phyloP scores from a whole-genome alignment of 2,797 vertebrate species.

The Arnoldichthys spilopterus region DNA sequence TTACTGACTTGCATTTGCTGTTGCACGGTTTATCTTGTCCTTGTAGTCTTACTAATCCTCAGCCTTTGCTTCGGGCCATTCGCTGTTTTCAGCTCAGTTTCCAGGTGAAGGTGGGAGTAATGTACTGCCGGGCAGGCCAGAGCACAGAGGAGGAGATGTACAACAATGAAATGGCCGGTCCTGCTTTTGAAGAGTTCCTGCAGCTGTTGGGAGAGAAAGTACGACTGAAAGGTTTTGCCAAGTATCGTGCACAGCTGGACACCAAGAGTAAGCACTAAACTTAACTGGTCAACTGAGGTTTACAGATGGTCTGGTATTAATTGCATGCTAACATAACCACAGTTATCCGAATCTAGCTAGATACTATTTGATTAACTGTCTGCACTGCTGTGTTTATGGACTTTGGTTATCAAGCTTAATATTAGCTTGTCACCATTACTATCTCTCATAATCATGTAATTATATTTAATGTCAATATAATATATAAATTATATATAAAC shows the following conservation, averaged over 20 bases:
- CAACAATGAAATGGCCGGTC: slow-evolving; percentile 92
- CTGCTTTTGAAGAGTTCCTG: slow-evolving; percentile 95
- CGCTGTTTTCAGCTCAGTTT: slow-evolving; percentile 86
- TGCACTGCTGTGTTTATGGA: no score
- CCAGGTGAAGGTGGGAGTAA: slow-evolving; percentile 95
- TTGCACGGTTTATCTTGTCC: neutral
- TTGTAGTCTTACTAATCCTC: slow-evolving; percentile 1
- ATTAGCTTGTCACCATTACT: no score
- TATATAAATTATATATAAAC: no score
- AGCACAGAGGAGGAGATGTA: slow-evolving; percentile 99
- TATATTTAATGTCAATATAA: no score
- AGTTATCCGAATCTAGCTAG: neutral
- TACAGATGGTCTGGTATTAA: neutral
- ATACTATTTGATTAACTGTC: no score
- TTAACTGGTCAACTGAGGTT: neutral
- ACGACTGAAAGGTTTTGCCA: slow-evolving; percentile 95
- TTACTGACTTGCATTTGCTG: slow-evolving; percentile 10
- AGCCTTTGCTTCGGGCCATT: neutral
- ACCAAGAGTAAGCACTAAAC: slow-evolving; percentile 85
- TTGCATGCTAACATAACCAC: neutral
- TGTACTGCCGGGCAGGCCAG: slow-evolving; percentile 95
- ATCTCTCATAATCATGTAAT: no score
- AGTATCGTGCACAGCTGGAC: slow-evolving; percentile 96
- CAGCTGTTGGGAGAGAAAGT: slow-evolving; percentile 95
- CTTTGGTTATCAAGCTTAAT: no score